A percentile compares a stretch with the other conserved stretches of the same genome.
These are phyloP conservation scores for Epirrhoe tristata DNA, from an alignment of 2,888 invertebrate genomes.

Conservation along the genomic window DNA sequence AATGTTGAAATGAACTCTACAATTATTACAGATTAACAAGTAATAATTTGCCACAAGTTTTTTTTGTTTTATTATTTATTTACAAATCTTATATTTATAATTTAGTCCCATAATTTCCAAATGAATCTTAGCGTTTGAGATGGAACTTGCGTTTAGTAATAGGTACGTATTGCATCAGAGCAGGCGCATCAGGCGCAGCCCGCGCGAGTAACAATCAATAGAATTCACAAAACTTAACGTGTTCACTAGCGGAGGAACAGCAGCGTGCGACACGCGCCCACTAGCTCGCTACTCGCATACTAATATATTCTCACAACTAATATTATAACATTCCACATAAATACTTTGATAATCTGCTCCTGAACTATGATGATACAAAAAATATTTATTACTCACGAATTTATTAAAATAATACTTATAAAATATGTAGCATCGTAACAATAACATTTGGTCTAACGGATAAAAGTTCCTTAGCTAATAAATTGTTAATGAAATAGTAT, in stretches of 20 bases:
- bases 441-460: slow-evolving; percentile 16
- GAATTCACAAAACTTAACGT: slow-evolving; percentile 75
- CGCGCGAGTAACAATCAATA: slow-evolving; percentile 62
- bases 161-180: slow-evolving; percentile 34
- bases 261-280: neutral
- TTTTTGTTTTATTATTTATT: slow-evolving; percentile 73
- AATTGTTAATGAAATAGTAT: slow-evolving; percentile 16
- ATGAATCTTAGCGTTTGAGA: slow-evolving; percentile 65
- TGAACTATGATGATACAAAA: slow-evolving; percentile 20
- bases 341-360: slow-evolving; percentile 3
- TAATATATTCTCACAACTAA: slow-evolving; percentile 20
- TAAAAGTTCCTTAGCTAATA: slow-evolving; percentile 12
- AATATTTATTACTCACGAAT: slow-evolving; percentile 11
- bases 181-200: slow-evolving; percentile 23
- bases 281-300: neutral
- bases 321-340: slow-evolving; percentile 5
- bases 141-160: slow-evolving; percentile 49
- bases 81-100: slow-evolving; percentile 80
- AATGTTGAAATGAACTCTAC: slow-evolving; percentile 71
- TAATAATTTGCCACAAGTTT: slow-evolving; percentile 84
- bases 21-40: slow-evolving; percentile 75
- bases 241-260: slow-evolving; percentile 23
- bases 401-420: slow-evolving; percentile 26
- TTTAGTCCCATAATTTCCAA: slow-evolving; percentile 84
- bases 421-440: slow-evolving; percentile 26